Base-by-base conservation (phyloP, 2,888 invertebrate genomes). In the Sinelater perroti region DNA sequence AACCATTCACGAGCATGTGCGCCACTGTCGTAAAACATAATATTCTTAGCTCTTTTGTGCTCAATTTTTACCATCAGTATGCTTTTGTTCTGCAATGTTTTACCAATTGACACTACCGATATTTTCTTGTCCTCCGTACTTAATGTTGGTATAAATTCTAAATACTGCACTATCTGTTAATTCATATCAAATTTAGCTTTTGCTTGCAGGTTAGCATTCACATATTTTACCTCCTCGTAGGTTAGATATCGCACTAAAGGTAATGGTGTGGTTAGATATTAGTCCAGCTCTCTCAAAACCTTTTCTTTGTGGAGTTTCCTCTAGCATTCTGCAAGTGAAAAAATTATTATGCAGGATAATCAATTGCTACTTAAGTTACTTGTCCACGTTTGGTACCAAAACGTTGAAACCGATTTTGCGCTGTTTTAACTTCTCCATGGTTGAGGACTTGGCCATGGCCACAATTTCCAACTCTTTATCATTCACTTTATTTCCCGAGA, bases 1-100 rank as follows among this genome's bases (percentile, higher is more conserved):
- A 87, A 85, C 88, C 88, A 88, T 74, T 88, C 88, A 1, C 87
- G 81, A 0, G 87, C 87, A 71, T 88, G 88, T 47, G 87, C 83
- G 60, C 81, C 82, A 1, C 81, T 83, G 62, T 83, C 82, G 68
- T 85, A 71, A 63, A 83, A 80, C 66, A 84, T 81, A 7, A 14
- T 13, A 7, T 24, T 3, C 14, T 1, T 13, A 11, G 14, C 24
- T 7, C 6, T 1, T 8, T 1, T 11, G 24, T 24, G 8, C 11
- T 14, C 24, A 8, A 40, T 40, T 8, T 40, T 40, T 20, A 40
- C 21, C 40, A 40, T 24, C 11, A 13, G 3, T 2, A 40, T 24
- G 6, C 11, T 13, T 13, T 24, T 11, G 24, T 24, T 24, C 11
- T 40, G 11, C 2, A 40, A 1, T 2, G 13, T 24, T 8, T 13